Base-by-base conservation (phyloP, 2,113 vertebrate species). In the Saimiri boliviensis region DNA sequence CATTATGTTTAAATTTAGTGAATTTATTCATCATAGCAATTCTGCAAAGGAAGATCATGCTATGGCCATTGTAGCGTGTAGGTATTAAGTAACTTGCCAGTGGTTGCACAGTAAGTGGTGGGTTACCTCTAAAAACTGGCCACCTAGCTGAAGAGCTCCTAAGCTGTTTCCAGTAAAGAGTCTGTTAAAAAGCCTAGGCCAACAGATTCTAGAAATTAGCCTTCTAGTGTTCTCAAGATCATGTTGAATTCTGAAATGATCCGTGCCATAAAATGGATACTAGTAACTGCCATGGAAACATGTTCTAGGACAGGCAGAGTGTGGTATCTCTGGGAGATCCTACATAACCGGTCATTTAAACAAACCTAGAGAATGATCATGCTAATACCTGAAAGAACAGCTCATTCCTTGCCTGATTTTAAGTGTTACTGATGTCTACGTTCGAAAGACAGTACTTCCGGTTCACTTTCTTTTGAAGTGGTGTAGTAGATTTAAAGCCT, bases 401-500 rank as follows among this genome's bases (percentile, higher is more conserved):
- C 60, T 83, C 25, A 91, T 95, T 86, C 42, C 30, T 96, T 97
- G 42, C 66, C 60, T 89, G 30, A 12, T 91, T 95, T 95, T 86
- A 84, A 74, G 8, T 93, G 73, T 88, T 90, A 21, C 11, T 83
- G 60, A 37, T 84, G 32, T 88, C 45, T n/a, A 79, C 20, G 16
- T 94, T 96, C 54, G 89, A 54, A 88, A 95, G 63, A 35, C 2
- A 23, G 37, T 60, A 35, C 30, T 79, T 96, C 42, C 56, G 12
- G 12, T 71, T 97, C 56, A 63, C 88, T 97, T 97, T 95, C 82
- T 68, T 96, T 86, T 91, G 45, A 85, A 92, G 27, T 84, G 25
- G 17, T 73, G 1, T 85, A 76, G 35, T 86, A 74, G 11, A 49
- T 42, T 84, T 25, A 70, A 58, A 89, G 58, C 88, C 19, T 92